These are phyloP conservation scores for Leucoraja ocellata DNA, from an alignment of 2,797 vertebrate genomes.

Conservation along the genomic window DNA sequence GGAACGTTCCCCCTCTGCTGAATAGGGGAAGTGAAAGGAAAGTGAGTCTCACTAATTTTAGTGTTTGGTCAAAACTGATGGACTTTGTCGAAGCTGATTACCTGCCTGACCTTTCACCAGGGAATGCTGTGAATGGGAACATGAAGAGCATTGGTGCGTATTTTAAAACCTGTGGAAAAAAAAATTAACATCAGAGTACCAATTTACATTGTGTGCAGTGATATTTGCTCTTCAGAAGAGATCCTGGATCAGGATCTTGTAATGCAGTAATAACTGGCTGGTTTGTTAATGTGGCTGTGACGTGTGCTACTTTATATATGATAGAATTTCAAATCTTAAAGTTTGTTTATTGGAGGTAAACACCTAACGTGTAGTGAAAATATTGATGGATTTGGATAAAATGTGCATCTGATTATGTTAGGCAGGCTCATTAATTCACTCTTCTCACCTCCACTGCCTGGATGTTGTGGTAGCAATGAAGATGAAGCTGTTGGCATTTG, in stretches of 20 bases:
- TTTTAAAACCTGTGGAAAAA: background rate
- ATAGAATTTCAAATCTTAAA: background rate
- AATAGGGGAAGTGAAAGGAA: background rate
- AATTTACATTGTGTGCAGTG: background rate
- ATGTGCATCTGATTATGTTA: background rate
- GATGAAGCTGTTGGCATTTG: too few species aligned
- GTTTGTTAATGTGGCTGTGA: background rate
- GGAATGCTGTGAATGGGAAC: background rate
- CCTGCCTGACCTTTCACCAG: background rate
- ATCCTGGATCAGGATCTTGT: background rate
- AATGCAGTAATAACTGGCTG: background rate
- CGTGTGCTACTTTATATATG: background rate
- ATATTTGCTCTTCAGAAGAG: background rate
- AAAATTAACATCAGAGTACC: background rate
- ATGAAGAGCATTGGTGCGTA: background rate
- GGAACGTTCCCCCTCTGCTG: background rate
- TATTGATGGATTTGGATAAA: background rate
- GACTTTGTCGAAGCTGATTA: too few species aligned
- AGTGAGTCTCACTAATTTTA: background rate
- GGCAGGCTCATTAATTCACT: background rate
- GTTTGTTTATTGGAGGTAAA: background rate
- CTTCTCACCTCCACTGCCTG: background rate
- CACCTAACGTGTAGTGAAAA: background rate
- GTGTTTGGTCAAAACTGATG: background rate
- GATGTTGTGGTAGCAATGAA: too few species aligned